Base-by-base conservation (phyloP, 2,113 vertebrate genomes). In the Rhea pennata region DNA sequence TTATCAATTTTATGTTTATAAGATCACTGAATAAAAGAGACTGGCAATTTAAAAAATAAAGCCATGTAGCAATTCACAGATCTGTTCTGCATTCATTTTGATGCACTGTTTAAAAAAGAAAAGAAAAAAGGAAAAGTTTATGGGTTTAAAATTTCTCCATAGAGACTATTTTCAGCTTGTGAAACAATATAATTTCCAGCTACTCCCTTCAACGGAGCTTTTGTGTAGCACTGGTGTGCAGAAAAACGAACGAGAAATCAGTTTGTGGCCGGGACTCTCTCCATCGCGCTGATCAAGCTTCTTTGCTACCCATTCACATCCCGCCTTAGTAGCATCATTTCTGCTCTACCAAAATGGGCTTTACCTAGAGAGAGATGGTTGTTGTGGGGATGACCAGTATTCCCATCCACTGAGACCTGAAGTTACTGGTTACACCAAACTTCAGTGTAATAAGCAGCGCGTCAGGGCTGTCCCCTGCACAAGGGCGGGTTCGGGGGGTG, bases 161-260 rank as follows among this genome's bases (percentile, higher is more conserved):
- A 65, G 89, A 84, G 88, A 87, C 48, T 96, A 54, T 97, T 97
- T 97, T 89, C 78, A 92, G 81, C 93, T 96, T 79, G 96, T 76
- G 87, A 97, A 93, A 92, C 26, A 33, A 33, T 59, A 33, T 79
- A 61, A 87, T 97, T 95, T 95, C 94, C 91, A 73, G 78, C 84
- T 87, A 80, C 94, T 95, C 42, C 92, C 87, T 88, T 84, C 48
- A 50, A 1, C 44, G 51, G 64, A 93, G 87, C 78, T 95, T 96
- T 51, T 64, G 72, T 61, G 50, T 82, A 66, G 73, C 46, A 58
- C 16, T 0, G 0, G 17, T 31, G n/a, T 71, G 71, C 50, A 78
- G 92, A 33, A 74, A 89, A 81, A 89, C 50, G 91, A 95, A 83
- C 26, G 71, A 85, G 80, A 93, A 97, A 93, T 92, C 92, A 92